Conservation (phyloP, 2,888 invertebrate species). For the Folsomia candida region DNA sequence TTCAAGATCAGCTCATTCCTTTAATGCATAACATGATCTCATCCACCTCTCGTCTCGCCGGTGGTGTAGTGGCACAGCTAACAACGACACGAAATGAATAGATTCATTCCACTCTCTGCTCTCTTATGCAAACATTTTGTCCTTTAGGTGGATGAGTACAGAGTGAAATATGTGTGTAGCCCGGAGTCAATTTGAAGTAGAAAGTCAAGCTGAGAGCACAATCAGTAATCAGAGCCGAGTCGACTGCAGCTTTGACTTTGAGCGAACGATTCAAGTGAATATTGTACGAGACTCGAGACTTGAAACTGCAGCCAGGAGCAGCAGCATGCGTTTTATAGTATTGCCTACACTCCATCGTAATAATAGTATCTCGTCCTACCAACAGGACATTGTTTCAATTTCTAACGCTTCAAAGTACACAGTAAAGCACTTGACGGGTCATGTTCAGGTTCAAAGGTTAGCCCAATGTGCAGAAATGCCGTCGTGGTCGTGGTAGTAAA, state of each 20-base stretch:
- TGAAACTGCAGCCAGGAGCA: too few species aligned
- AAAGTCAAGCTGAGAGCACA: not conserved
- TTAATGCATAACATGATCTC: too few species aligned
- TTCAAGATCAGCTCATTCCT: too few species aligned
- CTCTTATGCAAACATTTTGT: not conserved
- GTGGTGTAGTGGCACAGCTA: too few species aligned
- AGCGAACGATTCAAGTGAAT: not conserved
- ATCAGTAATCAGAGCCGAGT: not conserved
- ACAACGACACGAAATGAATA: not conserved
- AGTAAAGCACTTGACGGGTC: not conserved
- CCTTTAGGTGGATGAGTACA: too few species aligned
- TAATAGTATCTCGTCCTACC: too few species aligned
- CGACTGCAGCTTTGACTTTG: not conserved
- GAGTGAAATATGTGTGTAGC: not conserved
- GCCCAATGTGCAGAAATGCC: not conserved
- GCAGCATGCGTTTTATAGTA: too few species aligned
- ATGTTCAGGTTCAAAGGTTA: not conserved
- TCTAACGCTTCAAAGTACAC: not conserved
- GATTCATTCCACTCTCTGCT: not conserved
- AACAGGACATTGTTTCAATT: not conserved
- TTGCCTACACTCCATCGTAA: too few species aligned
- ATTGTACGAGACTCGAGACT: too few species aligned
- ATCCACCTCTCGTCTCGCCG: too few species aligned
- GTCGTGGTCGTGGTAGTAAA: too few species aligned
- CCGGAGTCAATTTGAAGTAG: not conserved